Base-by-base conservation (phyloP, 2,797 vertebrate species). In the Spinus olivaceus region DNA sequence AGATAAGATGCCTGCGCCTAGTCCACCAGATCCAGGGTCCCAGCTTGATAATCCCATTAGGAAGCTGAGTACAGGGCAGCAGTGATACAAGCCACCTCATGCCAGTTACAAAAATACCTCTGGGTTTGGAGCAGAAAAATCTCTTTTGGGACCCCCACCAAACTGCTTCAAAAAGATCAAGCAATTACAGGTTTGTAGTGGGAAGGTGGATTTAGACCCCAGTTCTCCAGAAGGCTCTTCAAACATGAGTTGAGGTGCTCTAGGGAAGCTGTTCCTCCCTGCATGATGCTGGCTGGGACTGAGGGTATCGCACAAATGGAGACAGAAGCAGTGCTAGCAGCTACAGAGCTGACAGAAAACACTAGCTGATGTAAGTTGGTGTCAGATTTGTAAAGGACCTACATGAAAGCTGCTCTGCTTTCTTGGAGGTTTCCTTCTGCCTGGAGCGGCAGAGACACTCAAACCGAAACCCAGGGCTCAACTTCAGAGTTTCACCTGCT, bases 401-500 rank as follows among this genome's bases (percentile, higher is more conserved):
- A 71, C 0, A 4, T 28, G 51, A 94, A 92, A 80, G 12, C 32
- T 66, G 54, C 61, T 76, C 28, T 60, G 54, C 50, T 64, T 78
- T 74, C 65, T 86, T 83, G 86, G 92, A 74, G 83, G 65, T 91
- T 91, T 93, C 67, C 59, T 90, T 84, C 89, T 94, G 87, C 70
- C 86, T 90, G 39, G 23, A 88, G 92, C 5, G 8, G n/a, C 41
- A 65, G 37, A 89, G 30, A 92, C 54, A 96, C 54, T 97, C 94
- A 96, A 86, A 94, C 18, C 28, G 89, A 96, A 96, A 96, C 87
- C 76, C 28, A 27, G 41, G 54, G 57, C 61, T 92, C 4, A 3
- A 59, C 76, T 94, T 88, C 44, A 88, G 92, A 92, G 94, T 94
- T 96, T 92, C 94, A 92, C 72, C 82, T 66, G 84, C 76, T 94